These are phyloP conservation scores for Azorinus chamasolen DNA, from an alignment of 2,888 invertebrate species.

Conservation along the genomic window DNA sequence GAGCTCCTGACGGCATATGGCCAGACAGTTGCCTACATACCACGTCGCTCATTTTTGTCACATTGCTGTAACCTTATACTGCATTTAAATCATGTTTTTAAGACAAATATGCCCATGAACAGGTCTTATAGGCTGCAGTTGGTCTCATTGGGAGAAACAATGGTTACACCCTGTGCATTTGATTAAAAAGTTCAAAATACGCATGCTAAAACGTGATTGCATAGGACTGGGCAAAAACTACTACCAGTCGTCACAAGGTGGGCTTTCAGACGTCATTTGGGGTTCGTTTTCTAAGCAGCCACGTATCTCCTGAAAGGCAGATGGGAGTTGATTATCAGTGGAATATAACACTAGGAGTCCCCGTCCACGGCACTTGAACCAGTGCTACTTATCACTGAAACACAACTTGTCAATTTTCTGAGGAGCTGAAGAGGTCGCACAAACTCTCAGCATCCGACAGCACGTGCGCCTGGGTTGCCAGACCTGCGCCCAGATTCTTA, in stretches of 20 bases:
- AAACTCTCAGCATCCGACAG: constrained; percentile 7
- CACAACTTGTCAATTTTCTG: constrained; percentile 46
- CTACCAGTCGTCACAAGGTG: constrained; percentile 6
- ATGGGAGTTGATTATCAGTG: constrained; percentile 41
- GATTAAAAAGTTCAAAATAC: constrained; percentile 7
- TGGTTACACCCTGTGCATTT: constrained; percentile 6
- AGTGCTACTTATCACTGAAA: constrained; percentile 61
- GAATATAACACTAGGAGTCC: constrained; percentile 21
- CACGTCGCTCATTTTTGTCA: neutral
- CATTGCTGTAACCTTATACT: constrained; percentile 4
- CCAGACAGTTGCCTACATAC: constrained; percentile 4
- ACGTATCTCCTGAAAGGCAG: constrained; percentile 23
- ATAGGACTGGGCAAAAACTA: constrained; percentile 5
- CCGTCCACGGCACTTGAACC: constrained; percentile 16
- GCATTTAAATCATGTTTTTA: constrained; percentile 24
- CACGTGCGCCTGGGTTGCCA: constrained; percentile 47
- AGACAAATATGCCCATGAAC: constrained; percentile 13
- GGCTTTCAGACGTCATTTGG: constrained; percentile 10
- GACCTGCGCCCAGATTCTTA: constrained; percentile 49
- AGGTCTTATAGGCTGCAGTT: constrained; percentile 12
- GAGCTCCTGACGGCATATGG: constrained; percentile 22
- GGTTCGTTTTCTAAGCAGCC: constrained; percentile 6
- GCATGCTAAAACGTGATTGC: constrained; percentile 20
- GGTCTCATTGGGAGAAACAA: constrained; percentile 22
- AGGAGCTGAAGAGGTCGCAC: constrained; percentile 34